These are phyloP conservation scores for Theonella swinhoei DNA, from an alignment of 37 sponge, comb jelly and placozoan genomes.

Conservation along the genomic window DNA sequence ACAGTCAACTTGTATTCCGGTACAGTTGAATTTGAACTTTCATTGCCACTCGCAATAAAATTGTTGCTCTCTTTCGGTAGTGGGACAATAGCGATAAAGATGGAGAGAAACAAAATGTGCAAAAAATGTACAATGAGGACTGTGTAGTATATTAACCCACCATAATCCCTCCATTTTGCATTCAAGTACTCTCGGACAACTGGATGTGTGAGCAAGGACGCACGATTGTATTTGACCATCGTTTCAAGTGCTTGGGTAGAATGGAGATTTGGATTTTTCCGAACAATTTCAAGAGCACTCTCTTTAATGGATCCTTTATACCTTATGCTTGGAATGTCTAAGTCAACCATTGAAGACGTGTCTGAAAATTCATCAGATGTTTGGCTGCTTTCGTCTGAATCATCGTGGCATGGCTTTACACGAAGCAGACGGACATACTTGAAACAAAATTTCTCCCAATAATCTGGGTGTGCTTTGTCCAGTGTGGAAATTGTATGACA, in stretches of 20 bases:
- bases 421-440: conserved; percentile 36
- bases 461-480: conserved; percentile 29
- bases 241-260: conserved; percentile 30
- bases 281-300: neutral
- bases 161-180: conserved; percentile 82
- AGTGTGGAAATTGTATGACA: conserved; percentile 29
- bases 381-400: conserved; percentile 8
- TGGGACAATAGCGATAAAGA: conserved; percentile 50
- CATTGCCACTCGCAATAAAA: no score
- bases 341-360: neutral
- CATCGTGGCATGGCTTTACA: neutral
- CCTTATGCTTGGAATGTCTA: neutral
- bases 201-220: conserved; percentile 66
- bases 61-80: no score
- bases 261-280: no score
- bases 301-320: conserved; percentile 1
- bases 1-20: neutral
- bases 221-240: conserved; percentile 72
- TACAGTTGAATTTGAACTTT: neutral
- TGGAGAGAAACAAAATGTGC: conserved; percentile 50
- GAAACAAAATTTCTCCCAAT: conserved; percentile 80
- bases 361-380: neutral
- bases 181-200: conserved; percentile 57
- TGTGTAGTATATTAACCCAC: conserved; percentile 29
- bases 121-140: conserved; percentile 22